A percentile compares a stretch with the other conserved stretches of the same genome.
Evolutionary conservation across 2,888 invertebrate species (phyloP).

Genomic region (Hypsopygia costalis): DNA sequence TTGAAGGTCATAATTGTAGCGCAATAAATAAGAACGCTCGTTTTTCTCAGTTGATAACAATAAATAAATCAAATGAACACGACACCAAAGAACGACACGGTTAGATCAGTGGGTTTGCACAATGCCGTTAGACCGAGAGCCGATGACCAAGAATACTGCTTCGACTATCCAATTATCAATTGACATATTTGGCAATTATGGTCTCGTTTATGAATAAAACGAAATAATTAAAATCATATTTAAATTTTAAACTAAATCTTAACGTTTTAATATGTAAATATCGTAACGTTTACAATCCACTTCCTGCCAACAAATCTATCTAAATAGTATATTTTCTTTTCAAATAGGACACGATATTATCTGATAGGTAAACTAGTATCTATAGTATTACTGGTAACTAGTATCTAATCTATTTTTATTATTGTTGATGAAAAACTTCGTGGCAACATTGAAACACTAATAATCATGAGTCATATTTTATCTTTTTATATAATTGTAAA

Average conservation of each 20-base stretch:
- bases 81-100: too few relatives aligned
- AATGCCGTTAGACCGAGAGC: background rate
- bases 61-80: constrained; percentile 9
- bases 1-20: constrained; percentile 38
- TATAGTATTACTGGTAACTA: too few relatives aligned
- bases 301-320: too few relatives aligned
- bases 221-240: background rate
- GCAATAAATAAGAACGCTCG: constrained; percentile 35
- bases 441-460: background rate
- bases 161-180: background rate
- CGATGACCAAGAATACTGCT: background rate
- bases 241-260: too few relatives aligned
- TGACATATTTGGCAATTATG: background rate
- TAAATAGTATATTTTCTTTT: too few relatives aligned
- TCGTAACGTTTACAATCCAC: background rate
- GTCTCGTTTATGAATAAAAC: background rate
- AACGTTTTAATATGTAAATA: background rate
- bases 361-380: background rate
- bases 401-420: too few relatives aligned
- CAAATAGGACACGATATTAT: too few relatives aligned
- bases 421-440: too few relatives aligned
- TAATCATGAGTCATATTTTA: too few relatives aligned
- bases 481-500: too few relatives aligned
- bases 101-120: too few relatives aligned
- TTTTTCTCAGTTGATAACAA: constrained; percentile 12